Evolutionary conservation across 2,888 invertebrate genomes (phyloP).

Genomic region (Drosophila putrida): DNA sequence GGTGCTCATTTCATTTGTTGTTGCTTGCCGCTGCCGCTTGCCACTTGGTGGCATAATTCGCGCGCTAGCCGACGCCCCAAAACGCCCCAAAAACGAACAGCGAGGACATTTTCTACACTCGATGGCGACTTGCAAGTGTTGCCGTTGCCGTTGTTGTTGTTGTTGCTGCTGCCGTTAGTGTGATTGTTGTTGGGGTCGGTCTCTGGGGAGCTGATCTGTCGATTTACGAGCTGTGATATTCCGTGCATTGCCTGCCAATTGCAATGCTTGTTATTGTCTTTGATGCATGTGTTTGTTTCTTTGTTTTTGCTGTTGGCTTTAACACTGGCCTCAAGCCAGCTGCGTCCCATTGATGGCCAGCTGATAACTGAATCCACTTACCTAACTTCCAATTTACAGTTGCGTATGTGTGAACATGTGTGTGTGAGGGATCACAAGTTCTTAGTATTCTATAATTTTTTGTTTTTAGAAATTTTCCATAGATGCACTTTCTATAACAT

Average conservation of each 20-base stretch:
- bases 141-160: constrained; percentile 5
- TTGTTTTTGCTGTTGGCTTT: constrained; percentile 10
- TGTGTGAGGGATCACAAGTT: constrained; percentile 2
- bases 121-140: constrained; percentile 19
- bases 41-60: constrained; percentile 74
- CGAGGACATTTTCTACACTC: constrained; percentile 46
- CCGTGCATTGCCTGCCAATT: constrained; percentile 65
- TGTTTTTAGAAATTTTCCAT: too few relatives aligned
- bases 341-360: constrained; percentile 60
- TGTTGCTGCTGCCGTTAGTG: background rate
- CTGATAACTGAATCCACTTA: constrained; percentile 53
- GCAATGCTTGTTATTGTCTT: constrained; percentile 34
- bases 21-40: constrained; percentile 16
- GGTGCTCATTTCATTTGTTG: constrained; percentile 56
- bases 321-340: constrained; percentile 36
- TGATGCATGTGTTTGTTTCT: constrained; percentile 13
- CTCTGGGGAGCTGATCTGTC: constrained; percentile 43
- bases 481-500: too few relatives aligned
- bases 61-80: constrained; percentile 69
- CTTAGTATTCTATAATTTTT: background rate
- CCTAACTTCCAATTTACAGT: constrained; percentile 30
- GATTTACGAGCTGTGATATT: constrained; percentile 78
- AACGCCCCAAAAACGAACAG: constrained; percentile 9
- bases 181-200: constrained; percentile 8
- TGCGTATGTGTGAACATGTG: background rate